Percentiles rank a stretch among this genome's conserved stretches.
Conservation (phyloP, 2,888 invertebrate genomes). For the Napeogenes inachia region DNA sequence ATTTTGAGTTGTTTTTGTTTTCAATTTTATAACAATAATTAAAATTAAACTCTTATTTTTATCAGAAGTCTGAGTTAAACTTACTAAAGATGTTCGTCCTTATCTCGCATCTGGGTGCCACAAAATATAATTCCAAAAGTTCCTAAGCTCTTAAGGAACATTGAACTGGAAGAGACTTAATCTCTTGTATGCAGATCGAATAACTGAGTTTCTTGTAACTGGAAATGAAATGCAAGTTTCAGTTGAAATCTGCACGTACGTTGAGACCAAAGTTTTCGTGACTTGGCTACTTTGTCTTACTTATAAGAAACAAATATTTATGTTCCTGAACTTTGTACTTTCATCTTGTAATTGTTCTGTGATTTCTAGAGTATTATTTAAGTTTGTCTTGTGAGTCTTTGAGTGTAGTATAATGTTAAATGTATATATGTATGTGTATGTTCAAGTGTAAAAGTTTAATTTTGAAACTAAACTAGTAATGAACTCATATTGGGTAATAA, state of each 20-base stretch:
- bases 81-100: no score
- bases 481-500: no score
- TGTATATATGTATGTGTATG: no score
- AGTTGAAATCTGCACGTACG: background rate
- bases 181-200: conserved; percentile 6
- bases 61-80: no score
- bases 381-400: background rate
- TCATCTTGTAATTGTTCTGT: background rate
- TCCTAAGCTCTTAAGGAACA: background rate
- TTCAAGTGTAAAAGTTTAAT: no score
- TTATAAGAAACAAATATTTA: conserved; percentile 5
- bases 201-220: background rate
- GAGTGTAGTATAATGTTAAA: no score
- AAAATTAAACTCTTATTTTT: no score
- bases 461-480: no score
- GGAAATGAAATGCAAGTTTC: conserved; percentile 4
- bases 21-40: background rate
- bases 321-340: conserved; percentile 1
- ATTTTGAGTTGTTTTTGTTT: background rate
- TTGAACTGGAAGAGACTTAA: background rate
- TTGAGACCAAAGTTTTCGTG: background rate
- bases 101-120: no score
- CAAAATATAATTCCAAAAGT: background rate
- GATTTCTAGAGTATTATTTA: background rate
- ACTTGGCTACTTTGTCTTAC: conserved; percentile 6